phyloP scores from a whole-genome alignment of 2,113 vertebrate species.

The Phoxinus phoxinus region DNA sequence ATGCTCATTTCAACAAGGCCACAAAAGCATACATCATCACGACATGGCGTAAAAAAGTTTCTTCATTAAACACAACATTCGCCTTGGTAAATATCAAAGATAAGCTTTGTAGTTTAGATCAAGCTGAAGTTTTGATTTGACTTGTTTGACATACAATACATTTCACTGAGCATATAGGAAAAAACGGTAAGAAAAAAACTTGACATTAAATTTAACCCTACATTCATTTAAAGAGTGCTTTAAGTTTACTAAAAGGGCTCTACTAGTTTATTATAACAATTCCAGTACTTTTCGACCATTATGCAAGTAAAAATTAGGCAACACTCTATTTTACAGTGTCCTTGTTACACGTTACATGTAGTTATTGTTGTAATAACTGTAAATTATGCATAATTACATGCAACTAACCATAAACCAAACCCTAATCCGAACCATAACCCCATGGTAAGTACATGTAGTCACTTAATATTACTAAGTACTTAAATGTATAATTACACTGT shows the following conservation, averaged over 20 bases:
- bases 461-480: too few species aligned
- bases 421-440: too few species aligned
- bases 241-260: too few species aligned
- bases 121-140: neutral
- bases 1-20: neutral
- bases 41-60: neutral
- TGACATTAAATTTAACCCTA: neutral
- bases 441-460: too few species aligned
- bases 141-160: neutral
- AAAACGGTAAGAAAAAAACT: neutral
- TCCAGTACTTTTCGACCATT: neutral
- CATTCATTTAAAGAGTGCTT: neutral
- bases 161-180: neutral
- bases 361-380: too few species aligned
- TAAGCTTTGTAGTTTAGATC: neutral
- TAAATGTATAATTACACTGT: too few species aligned
- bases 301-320: neutral
- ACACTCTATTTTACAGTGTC: too few species aligned
- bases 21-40: neutral
- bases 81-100: neutral
- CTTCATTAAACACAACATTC: neutral
- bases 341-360: too few species aligned
- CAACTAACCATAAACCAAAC: too few species aligned
- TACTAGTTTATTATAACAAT: neutral
- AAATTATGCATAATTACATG: too few species aligned